Evolutionary conservation across 2,113 vertebrate species (phyloP), one percentile per base, ranked within the genome.

Genomic region (Nothocercus nigrocapillus): DNA sequence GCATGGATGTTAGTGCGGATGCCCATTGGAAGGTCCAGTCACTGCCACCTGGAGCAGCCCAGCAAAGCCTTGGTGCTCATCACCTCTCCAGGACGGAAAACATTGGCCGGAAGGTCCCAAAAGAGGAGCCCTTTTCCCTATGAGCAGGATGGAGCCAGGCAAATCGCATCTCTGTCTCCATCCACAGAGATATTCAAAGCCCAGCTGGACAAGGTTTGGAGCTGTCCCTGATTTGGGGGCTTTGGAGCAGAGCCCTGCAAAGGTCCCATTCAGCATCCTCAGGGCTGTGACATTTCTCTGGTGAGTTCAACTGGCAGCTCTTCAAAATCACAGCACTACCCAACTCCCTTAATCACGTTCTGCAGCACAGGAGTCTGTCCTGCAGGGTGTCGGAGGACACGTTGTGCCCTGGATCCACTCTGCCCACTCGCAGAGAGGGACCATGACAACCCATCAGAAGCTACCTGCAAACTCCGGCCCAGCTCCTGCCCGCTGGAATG

Each of bases 191-290:
- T 58, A 58, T 9, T 56, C 54, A 30, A 56, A 9, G 8, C 54
- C 27, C 27, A 56, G 8, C 54, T 56, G 54, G 54, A 58, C 28
- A 58, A 58, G 59, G n/a, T 10, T 44, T 15, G 7, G 12, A 47
- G 44, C 42, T 28, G 56, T 10, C 14, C 25, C 7, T 42, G 34
- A 32, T 64, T 9, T 58, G 42, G 22, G 32, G 36, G 54, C 54
- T 22, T 63, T 1, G 2, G 38, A 34, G 18, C 2, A 0, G 27
- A 44, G 56, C 13, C 36, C 11, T 63, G 1, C 3, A 42, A n/a
- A 32, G 40, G 25, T 56, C 82, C 28, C n/a, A 11, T 73, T 34
- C 13, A 7, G 24, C 69, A 27, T 25, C 42, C 36, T 7, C 2
- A 4, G 49, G 12, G 2, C 61, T 38, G n/a, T n/a, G 45, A 32